A percentile compares a stretch with the other conserved stretches of the same genome.
Evolutionary conservation across 2,888 invertebrate species (phyloP).

Genomic region (Drosophila villosipedis): DNA sequence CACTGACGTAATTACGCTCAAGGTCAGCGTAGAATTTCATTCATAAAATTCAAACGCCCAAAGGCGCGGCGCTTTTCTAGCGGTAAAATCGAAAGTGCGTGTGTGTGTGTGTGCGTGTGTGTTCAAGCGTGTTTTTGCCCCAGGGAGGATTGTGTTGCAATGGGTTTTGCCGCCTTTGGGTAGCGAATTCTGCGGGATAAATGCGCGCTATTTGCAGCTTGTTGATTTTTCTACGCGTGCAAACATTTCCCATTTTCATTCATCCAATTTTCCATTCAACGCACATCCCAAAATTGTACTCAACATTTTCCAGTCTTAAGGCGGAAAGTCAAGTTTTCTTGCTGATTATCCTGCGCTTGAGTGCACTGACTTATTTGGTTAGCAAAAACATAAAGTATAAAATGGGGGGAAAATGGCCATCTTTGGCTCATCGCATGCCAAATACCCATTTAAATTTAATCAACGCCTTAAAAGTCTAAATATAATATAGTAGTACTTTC

Average conservation of each 20-base stretch:
- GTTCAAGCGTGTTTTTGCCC: conserved; percentile 61
- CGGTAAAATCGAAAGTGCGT: conserved; percentile 39
- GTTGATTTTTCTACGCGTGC: conserved; percentile 74
- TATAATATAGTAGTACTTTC: neutral
- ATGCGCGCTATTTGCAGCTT: conserved; percentile 61
- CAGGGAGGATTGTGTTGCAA: neutral
- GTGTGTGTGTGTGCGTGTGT: conserved; percentile 22
- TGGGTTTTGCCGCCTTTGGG: neutral
- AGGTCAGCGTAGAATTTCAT: conserved; percentile 81
- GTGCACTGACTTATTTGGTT: conserved; percentile 1
- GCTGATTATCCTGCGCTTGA: neutral
- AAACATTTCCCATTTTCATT: conserved; percentile 70
- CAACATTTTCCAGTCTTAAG: neutral
- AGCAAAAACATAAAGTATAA: too few relatives aligned
- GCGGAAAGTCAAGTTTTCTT: neutral
- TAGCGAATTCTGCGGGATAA: conserved; percentile 13
- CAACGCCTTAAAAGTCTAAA: neutral
- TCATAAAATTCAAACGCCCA: conserved; percentile 73
- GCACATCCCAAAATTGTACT: neutral
- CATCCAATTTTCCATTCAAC: conserved; percentile 39
- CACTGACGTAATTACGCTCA: conserved; percentile 76
- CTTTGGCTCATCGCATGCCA: neutral
- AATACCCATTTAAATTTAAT: neutral
- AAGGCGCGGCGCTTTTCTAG: conserved; percentile 39
- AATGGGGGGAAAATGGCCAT: neutral